Conservation (phyloP, 2,888 invertebrate genomes). For the Pemphredon lugubris region DNA sequence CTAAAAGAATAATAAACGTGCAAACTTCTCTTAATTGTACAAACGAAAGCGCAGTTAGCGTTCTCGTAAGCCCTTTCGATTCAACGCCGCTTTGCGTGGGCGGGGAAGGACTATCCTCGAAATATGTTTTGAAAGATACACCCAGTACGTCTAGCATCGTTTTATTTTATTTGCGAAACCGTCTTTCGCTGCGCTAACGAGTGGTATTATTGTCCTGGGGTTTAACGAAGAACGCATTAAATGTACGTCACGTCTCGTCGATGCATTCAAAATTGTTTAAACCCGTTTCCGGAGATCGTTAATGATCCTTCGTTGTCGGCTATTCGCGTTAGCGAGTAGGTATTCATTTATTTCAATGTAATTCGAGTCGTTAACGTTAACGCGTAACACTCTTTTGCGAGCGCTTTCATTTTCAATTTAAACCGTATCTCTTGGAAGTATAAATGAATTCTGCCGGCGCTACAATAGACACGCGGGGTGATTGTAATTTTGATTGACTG, state of each 20-base stretch:
- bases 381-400: background rate
- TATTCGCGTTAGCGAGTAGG: background rate
- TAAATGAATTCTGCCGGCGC: slow-evolving; percentile 8
- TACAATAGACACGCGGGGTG: slow-evolving; percentile 17
- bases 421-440: slow-evolving; percentile 13
- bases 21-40: slow-evolving; percentile 14
- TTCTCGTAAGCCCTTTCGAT: background rate
- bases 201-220: background rate
- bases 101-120: slow-evolving; percentile 2
- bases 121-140: slow-evolving; percentile 1
- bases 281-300: background rate
- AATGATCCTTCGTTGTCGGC: background rate
- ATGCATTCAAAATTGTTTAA: background rate
- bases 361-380: slow-evolving; percentile 11
- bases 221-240: background rate
- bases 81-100: background rate
- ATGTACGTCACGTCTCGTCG: background rate
- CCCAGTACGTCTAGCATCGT: background rate
- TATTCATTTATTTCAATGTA: slow-evolving; percentile 5
- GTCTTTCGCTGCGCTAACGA: background rate
- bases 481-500: slow-evolving; percentile 33
- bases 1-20: slow-evolving; percentile 23
- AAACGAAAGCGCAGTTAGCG: background rate
- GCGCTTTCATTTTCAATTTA: slow-evolving; percentile 22
- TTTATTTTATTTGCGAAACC: background rate